Evolutionary conservation across 2,113 vertebrate species (phyloP).

Genomic region (Platichthys stellatus): DNA sequence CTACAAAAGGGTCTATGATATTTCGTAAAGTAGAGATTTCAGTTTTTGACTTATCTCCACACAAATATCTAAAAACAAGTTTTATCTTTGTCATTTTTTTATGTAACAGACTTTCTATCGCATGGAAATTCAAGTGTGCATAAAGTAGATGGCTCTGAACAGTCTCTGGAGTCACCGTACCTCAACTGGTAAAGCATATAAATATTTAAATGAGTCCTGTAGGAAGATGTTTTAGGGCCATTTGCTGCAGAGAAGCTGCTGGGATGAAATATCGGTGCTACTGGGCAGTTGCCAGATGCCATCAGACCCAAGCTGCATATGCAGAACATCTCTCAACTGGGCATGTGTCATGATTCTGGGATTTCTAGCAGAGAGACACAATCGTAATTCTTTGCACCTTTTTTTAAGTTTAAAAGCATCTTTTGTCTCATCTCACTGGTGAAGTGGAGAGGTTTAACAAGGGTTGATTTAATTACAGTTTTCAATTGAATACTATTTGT

Average conservation of each 20-base stretch:
- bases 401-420: not conserved
- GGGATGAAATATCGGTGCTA: not conserved
- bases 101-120: too few species aligned
- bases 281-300: slow-evolving; percentile 1
- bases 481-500: not conserved
- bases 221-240: not conserved
- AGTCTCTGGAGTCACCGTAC: not conserved
- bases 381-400: not conserved
- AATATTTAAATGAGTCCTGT: not conserved
- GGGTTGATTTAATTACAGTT: not conserved
- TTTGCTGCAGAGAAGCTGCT: not conserved
- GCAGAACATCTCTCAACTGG: not conserved
- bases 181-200: not conserved
- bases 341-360: not conserved
- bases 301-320: not conserved
- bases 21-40: too few species aligned
- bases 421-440: not conserved
- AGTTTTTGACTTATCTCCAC: not conserved
- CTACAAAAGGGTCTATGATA: too few species aligned
- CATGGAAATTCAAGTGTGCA: not conserved
- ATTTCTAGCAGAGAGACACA: not conserved
- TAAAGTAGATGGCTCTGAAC: not conserved
- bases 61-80: not conserved
- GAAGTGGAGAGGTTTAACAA: not conserved
- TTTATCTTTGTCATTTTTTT: too few species aligned